These are phyloP conservation scores for Acrocephalus arundinaceus DNA, from an alignment of 2,113 vertebrate genomes.

Conservation along the genomic window DNA sequence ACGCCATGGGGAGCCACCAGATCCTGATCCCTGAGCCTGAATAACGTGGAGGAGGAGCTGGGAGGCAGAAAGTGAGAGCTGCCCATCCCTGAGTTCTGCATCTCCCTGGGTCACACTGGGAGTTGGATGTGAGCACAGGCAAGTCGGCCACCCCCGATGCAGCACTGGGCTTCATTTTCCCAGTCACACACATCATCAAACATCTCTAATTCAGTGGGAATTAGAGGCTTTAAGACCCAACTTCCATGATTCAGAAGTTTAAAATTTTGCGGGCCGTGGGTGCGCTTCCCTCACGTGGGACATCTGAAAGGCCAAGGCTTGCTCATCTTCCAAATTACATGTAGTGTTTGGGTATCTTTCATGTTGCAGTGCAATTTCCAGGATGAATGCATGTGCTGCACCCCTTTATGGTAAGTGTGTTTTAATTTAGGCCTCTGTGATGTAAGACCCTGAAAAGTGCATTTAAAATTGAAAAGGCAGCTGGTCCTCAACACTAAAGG, in stretches of 20 bases:
- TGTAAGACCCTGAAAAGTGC: conserved; percentile 44
- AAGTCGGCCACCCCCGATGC: background rate
- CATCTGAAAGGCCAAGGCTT: conserved; percentile 51
- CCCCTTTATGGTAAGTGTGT: conserved; percentile 24
- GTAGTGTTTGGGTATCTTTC: background rate
- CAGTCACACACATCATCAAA: background rate
- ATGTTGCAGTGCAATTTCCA: conserved; percentile 16
- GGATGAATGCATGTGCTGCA: background rate
- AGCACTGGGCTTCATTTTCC: background rate
- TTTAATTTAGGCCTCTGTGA: conserved; percentile 50
- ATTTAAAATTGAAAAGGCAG: conserved; percentile 37
- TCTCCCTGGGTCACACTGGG: rapidly evolving
- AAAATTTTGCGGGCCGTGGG: conserved; percentile 22
- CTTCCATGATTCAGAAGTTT: conserved; percentile 54
- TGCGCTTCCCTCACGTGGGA: conserved; percentile 19
- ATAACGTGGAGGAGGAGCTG: background rate
- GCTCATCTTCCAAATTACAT: conserved; percentile 40
- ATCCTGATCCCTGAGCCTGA: background rate
- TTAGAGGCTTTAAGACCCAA: background rate
- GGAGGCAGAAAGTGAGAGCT: background rate
- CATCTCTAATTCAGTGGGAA: conserved; percentile 1
- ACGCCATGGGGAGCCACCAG: background rate
- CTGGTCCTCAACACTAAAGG: conserved; percentile 24
- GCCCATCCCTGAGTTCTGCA: background rate
- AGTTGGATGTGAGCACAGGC: background rate